These are phyloP conservation scores for Scaptomyza tumidula DNA, from an alignment of 2,888 invertebrate genomes.

Conservation along the genomic window DNA sequence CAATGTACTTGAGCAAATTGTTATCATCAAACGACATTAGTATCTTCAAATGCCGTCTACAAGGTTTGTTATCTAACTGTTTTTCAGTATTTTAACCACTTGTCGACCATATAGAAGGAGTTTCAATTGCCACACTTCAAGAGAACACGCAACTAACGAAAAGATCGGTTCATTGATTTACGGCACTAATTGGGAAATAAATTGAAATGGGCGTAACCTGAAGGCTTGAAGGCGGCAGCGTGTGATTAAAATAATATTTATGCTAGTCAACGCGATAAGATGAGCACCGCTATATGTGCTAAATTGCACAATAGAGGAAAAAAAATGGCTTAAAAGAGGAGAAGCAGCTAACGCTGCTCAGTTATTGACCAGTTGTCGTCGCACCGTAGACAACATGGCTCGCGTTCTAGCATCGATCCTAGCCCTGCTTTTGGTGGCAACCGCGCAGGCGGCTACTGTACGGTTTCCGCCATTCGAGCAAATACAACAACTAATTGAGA, in stretches of 20 bases:
- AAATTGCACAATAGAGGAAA: background rate
- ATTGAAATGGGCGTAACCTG: constrained; percentile 4
- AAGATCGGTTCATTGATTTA: constrained; percentile 40
- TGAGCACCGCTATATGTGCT: background rate
- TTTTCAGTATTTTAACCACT: background rate
- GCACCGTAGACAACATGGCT: constrained; percentile 56
- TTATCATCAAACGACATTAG: constrained; percentile 19
- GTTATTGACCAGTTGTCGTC: constrained; percentile 59
- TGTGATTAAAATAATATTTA: constrained; percentile 65
- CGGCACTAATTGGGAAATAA: constrained; percentile 17
- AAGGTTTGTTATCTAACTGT: constrained; percentile 25
- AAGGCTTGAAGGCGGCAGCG: background rate
- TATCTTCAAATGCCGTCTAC: constrained; percentile 12
- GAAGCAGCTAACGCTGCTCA: constrained; percentile 20
- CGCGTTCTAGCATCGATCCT: constrained; percentile 49
- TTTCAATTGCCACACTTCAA: background rate
- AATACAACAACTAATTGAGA: constrained; percentile 38
- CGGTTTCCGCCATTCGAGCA: constrained; percentile 62
- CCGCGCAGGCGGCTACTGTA: constrained; percentile 55
- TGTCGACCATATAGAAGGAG: constrained; percentile 19
- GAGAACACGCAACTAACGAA: constrained; percentile 8
- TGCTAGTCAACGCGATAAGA: constrained; percentile 43
- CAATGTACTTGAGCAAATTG: background rate
- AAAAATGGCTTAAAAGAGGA: constrained; percentile 57
- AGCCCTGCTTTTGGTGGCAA: constrained; percentile 45